A percentile compares a stretch with the other conserved stretches of the same genome.
Evolutionary conservation across 2,797 vertebrate species (phyloP).

Genomic region (Anguilla obscura): DNA sequence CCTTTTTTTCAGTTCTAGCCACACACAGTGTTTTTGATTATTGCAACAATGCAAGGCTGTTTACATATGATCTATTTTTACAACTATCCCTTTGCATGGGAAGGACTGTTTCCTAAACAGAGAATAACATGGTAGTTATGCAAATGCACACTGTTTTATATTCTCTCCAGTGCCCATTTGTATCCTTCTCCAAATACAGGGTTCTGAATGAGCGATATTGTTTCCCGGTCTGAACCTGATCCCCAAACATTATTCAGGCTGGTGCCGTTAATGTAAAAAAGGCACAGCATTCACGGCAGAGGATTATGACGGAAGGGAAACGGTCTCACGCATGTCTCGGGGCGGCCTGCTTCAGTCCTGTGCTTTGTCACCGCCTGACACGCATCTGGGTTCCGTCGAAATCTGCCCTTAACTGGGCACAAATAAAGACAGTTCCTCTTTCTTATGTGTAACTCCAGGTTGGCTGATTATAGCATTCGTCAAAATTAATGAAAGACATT

Average conservation of each 20-base stretch:
- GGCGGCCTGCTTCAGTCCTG: not conserved
- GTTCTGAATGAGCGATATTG: constrained; percentile 20
- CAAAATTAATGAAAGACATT: not conserved
- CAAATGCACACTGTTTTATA: constrained; percentile 20
- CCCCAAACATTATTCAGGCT: constrained; percentile 8
- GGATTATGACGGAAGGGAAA: not conserved
- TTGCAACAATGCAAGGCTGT: constrained; percentile 57
- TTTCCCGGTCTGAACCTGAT: not conserved
- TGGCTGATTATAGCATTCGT: not conserved
- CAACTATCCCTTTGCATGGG: constrained; percentile 1
- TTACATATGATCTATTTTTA: constrained; percentile 26
- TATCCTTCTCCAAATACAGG: not conserved
- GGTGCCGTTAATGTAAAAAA: not conserved
- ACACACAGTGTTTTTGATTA: constrained; percentile 65
- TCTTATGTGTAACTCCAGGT: not conserved
- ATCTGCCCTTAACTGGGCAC: not conserved
- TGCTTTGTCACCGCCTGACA: not conserved
- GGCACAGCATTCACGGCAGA: not conserved
- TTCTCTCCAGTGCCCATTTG: not conserved
- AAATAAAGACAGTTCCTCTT: not conserved
- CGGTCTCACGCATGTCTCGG: not conserved
- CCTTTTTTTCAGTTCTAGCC: constrained; percentile 16
- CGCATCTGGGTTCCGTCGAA: not conserved
- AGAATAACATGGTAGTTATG: constrained; percentile 11
- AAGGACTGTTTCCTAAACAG: constrained; percentile 26